Percentiles rank a stretch among this genome's conserved stretches.
Conservation (phyloP, 2,797 vertebrate genomes). For the Tokudaia tokunoshimensis region DNA sequence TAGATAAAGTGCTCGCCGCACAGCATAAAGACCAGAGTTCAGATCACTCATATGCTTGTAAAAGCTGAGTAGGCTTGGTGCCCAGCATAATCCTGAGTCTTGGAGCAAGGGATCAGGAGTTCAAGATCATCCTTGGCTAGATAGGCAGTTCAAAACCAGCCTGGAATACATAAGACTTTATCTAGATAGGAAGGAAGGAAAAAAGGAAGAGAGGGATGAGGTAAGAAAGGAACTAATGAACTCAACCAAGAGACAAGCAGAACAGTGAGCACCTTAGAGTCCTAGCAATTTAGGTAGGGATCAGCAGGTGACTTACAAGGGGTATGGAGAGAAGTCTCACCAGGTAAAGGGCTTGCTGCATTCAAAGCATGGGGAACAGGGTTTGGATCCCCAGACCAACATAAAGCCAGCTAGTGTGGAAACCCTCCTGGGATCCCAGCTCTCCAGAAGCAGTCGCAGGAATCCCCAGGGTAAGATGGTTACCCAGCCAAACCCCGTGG, state of each 20-base stretch:
- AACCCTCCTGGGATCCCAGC: neutral
- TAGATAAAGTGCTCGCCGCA: neutral
- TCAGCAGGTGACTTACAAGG: neutral
- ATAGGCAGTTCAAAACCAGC: neutral
- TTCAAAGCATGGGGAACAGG: neutral
- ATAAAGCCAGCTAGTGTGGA: neutral
- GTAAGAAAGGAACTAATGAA: neutral
- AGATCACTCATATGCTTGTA: neutral
- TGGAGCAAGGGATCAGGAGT: neutral
- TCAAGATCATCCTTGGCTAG: neutral
- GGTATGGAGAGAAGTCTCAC: neutral
- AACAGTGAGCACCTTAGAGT: neutral
- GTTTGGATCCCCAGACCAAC: neutral
- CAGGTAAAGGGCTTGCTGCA: neutral
- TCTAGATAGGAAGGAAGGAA: neutral
- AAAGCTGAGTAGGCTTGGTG: neutral
- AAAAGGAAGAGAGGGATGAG: too few relatives aligned
- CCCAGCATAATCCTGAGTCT: neutral
- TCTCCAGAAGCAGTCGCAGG: neutral
- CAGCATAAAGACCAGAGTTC: neutral
- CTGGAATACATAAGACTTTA: neutral
- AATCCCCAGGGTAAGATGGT: neutral
- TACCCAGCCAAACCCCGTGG: neutral
- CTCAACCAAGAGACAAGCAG: neutral
- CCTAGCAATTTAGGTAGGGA: neutral